Evolutionary conservation across 2,797 vertebrate species (phyloP), one percentile per base, ranked within the genome.

Genomic region (Todus mexicanus): DNA sequence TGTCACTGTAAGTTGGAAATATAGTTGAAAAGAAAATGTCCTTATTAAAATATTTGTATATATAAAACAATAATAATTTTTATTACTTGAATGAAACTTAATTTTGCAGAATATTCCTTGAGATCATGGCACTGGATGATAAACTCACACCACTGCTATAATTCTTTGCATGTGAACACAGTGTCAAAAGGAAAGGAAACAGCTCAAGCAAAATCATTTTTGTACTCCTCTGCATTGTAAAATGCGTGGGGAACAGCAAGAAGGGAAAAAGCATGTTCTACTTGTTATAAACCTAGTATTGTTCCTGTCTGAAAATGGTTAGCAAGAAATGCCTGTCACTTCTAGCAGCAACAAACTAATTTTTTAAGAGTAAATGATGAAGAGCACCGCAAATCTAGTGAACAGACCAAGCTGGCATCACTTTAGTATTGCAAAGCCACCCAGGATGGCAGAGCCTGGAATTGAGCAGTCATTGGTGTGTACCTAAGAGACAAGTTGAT

Each of bases 401-500:
- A 86, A 70, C 40, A 61, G 92, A 96, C 91, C 33, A 68, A 86
- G 79, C 75, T 35, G 25, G 75, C 78, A 71, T 83, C 68, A 42
- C 43, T 91, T 26, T 94, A 94, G 92, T 59, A 77, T 9, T 64
- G 60, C 72, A 89, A 93, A 95, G 83, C 72, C 81, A 90, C 94
- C 82, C 53, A 89, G 84, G 87, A 82, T 76, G 90, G 51, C 70
- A 87, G 72, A 78, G 76, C 71, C 91, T 89, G 84, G 95, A 93
- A 96, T 9, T 87, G 95, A 97, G 84, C 35, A 53, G 84, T 45
- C 95, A 96, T 87, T 91, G 85, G 79, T 61, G 54, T 40, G 65
- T 38, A 87, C 89, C 95, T 96, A 86, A 73, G 96, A 96, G 91
- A 84, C 84, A 94, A 94, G 84, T 78, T 40, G 69, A 95, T 92